A percentile compares a stretch with the other conserved stretches of the same genome.
Conservation (phyloP, 2,113 vertebrate genomes). For the Peromyscus maniculatus region DNA sequence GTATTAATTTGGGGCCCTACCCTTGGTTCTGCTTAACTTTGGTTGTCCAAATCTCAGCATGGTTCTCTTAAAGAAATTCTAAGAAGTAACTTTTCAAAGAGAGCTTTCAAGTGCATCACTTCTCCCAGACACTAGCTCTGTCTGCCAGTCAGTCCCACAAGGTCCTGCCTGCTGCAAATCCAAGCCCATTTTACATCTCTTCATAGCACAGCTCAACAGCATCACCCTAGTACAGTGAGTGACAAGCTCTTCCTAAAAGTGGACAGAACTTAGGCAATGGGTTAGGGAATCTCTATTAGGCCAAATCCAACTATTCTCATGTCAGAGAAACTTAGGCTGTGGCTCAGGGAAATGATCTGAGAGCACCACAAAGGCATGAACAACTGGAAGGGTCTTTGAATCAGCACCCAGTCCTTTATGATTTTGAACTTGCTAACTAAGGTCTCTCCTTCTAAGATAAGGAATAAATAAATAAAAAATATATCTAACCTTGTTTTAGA, state of each 20-base stretch:
- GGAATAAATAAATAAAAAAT: neutral
- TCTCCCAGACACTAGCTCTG: neutral
- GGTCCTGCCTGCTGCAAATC: too few species aligned
- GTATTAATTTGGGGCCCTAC: neutral
- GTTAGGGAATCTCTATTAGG: neutral
- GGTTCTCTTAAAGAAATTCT: neutral
- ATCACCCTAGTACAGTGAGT: neutral
- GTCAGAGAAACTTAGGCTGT: neutral
- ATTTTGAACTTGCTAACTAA: neutral
- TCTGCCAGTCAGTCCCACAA: neutral
- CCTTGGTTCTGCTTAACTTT: neutral
- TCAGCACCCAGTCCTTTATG: neutral
- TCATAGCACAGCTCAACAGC: neutral
- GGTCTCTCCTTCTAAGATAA: neutral
- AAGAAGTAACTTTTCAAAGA: constrained; percentile 19
- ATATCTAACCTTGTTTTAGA: neutral
- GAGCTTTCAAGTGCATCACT: neutral
- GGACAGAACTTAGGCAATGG: neutral
- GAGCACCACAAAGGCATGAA: neutral
- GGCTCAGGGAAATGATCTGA: neutral
- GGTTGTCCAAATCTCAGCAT: neutral
- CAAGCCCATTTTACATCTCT: neutral
- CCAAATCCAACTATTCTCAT: neutral
- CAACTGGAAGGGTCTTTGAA: neutral
- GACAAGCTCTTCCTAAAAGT: neutral